Evolutionary conservation across 2,113 vertebrate species (phyloP).

Genomic region (Otis tarda): DNA sequence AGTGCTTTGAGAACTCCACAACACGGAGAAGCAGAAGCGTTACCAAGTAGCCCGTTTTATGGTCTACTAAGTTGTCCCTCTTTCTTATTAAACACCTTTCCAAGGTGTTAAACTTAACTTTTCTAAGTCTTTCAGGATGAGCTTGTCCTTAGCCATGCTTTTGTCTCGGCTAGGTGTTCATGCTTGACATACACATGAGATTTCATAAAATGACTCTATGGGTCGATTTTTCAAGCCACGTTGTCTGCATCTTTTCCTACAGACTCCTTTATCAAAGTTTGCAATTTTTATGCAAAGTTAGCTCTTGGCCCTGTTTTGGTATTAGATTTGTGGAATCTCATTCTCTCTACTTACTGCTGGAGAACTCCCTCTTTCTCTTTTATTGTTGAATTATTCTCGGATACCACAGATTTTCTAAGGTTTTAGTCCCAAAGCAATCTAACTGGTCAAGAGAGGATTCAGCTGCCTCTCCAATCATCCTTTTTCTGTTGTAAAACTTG

Average conservation of each 20-base stretch:
- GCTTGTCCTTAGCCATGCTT: neutral
- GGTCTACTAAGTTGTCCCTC: neutral
- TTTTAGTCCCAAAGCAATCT: neutral
- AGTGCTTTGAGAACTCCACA: neutral
- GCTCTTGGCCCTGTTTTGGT: neutral
- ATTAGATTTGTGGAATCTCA: neutral
- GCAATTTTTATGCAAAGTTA: neutral
- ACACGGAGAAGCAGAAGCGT: neutral
- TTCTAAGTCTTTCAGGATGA: neutral
- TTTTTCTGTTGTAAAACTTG: neutral
- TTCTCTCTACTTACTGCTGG: neutral
- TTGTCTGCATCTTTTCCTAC: neutral
- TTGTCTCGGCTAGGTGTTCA: neutral
- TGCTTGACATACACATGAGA: neutral
- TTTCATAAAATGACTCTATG: rapidly evolving
- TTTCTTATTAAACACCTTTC: neutral
- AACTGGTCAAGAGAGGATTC: neutral
- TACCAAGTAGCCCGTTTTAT: neutral
- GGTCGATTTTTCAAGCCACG: neutral
- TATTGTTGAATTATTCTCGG: neutral
- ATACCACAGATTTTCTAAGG: neutral
- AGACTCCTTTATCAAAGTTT: neutral
- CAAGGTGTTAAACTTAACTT: neutral
- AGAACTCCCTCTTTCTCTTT: neutral
- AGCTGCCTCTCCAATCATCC: neutral